Evolutionary conservation across 1,140 invertebrate species (phyloP), one percentile per base, ranked within the genome.

Genomic region (Olivierus martensii): DNA sequence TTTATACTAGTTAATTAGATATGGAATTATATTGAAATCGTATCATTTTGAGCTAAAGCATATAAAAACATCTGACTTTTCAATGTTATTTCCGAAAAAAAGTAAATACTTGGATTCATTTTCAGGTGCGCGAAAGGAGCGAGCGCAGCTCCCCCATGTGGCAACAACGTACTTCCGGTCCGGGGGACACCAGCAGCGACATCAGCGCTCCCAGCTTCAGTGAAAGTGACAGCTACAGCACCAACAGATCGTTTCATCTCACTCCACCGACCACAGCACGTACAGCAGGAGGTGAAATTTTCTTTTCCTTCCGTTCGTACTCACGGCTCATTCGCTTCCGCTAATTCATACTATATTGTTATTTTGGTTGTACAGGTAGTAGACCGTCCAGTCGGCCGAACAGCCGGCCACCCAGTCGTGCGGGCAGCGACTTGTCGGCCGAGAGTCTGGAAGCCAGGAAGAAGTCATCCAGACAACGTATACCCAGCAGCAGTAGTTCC

Each of bases 71-170:
- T n/a, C n/a, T n/a, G n/a, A n/a, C n/a, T n/a, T n/a, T n/a, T n/a
- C n/a, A n/a, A n/a, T n/a, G n/a, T n/a, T n/a, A n/a, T n/a, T n/a
- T n/a, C n/a, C n/a, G n/a, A n/a, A n/a, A n/a, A n/a, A n/a, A n/a
- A n/a, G n/a, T n/a, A 38, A 7, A 10, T 38, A 10, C 36, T 41
- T 38, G 7, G n/a, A n/a, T 21, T 22, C 14, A 19, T 49, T 42
- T 51, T 44, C 14, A 61, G 59, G 57, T 61, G 43, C 55, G 60
- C 21, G 60, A 61, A 51, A 61, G 57, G 47, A 61, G 57, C 52
- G 60, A 61, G 19, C 56, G 57, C 41, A 61, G 60, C 42, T 48
- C 56, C 17, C 60, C 60, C n/a, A 57, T 59, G 57, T 43, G 42
- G 22, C 41, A 52, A 50, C 51, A 41, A 46, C 49, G 55, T 38